These are phyloP conservation scores for Eucriotettix oculatus DNA, from an alignment of 2,888 invertebrate species.

Conservation along the genomic window DNA sequence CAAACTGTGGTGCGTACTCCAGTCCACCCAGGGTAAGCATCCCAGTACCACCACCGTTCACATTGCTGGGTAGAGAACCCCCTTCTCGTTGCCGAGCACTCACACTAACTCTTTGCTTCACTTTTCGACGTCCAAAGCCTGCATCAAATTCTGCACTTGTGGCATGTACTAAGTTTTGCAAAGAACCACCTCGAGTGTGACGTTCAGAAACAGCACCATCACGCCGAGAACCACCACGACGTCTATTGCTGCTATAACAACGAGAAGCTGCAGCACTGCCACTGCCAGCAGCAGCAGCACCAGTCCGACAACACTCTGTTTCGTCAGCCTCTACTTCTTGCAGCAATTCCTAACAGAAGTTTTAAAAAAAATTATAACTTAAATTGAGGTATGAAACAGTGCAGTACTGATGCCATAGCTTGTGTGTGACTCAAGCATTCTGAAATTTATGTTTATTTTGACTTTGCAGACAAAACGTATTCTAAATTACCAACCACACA, in stretches of 20 bases:
- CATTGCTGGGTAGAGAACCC: constrained; percentile 42
- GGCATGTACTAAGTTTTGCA: constrained; percentile 35
- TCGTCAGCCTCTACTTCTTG: constrained; percentile 64
- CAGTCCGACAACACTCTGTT: constrained; percentile 18
- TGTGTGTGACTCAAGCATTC: too few species aligned
- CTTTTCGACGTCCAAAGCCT: constrained; percentile 3
- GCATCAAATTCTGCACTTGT: constrained; percentile 7
- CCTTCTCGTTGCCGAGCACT: constrained; percentile 43
- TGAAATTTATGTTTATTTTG: too few species aligned
- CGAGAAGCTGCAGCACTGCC: constrained; percentile 1
- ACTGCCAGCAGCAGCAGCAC: constrained; percentile 2
- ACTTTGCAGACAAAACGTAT: too few species aligned
- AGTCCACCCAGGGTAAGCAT: constrained; percentile 9
- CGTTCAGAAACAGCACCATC: constrained; percentile 30
- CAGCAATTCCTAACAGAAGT: constrained; percentile 35
- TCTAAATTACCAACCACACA: too few species aligned
- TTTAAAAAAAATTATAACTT: too few species aligned
- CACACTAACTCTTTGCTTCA: constrained; percentile 15
- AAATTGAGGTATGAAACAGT: too few species aligned
- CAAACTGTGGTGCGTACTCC: constrained; percentile 8
- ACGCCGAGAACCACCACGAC: constrained; percentile 23
- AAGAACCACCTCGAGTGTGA: constrained; percentile 36
- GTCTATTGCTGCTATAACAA: constrained; percentile 26
- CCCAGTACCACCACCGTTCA: constrained; percentile 22
- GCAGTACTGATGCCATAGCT: too few species aligned